These are phyloP conservation scores for Enteromius afrohamiltoni DNA, from an alignment of 2,797 vertebrate genomes.

Conservation along the genomic window DNA sequence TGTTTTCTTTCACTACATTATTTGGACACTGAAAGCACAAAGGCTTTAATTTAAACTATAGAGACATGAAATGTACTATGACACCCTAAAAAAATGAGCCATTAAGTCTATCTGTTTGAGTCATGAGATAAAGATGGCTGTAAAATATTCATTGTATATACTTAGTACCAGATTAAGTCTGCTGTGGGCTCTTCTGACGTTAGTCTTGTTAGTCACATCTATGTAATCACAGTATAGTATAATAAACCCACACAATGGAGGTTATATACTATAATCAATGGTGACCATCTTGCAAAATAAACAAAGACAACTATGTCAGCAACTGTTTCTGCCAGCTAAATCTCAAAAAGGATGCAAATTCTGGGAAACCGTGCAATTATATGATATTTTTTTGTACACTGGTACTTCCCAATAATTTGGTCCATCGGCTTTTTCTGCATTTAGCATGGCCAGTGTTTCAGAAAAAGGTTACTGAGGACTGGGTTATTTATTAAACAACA, in stretches of 20 bases:
- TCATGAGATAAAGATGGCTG: neutral
- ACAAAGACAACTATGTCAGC: neutral
- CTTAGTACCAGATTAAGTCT: neutral
- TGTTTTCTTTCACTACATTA: constrained; percentile 8
- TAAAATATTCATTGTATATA: neutral
- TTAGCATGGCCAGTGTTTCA: constrained; percentile 22
- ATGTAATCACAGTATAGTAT: neutral
- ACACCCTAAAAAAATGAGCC: neutral
- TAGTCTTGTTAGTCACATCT: neutral
- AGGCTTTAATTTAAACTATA: neutral
- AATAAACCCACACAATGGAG: neutral
- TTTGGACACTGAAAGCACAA: neutral
- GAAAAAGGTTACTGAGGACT: constrained; percentile 46
- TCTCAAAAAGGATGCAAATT: neutral
- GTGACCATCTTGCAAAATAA: neutral
- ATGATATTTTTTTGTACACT: neutral
- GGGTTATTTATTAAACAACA: constrained; percentile 69
- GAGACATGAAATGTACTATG: neutral
- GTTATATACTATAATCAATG: neutral
- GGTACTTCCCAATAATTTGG: neutral
- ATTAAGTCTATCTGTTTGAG: constrained; percentile 1
- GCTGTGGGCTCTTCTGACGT: neutral
- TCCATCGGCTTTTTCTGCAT: neutral
- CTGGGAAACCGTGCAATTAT: neutral
- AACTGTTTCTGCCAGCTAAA: neutral